phyloP scores from a whole-genome alignment of 2,797 vertebrate species.

The Mus minutoides region DNA sequence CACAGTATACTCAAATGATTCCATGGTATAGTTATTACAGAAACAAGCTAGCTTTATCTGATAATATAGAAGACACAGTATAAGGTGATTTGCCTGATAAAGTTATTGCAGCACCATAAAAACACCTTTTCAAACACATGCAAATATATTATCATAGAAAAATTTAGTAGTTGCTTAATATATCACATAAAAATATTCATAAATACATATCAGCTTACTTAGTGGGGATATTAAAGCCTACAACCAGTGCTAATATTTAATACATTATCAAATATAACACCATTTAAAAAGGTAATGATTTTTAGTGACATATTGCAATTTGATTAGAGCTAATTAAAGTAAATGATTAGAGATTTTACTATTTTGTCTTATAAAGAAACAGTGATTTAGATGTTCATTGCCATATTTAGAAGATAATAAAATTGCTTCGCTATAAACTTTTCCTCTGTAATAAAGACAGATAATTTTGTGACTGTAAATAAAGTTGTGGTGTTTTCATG shows the following conservation, averaged over 20 bases:
- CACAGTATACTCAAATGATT: conserved; percentile 47
- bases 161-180: conserved; percentile 56
- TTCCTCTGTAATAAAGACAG: conserved; percentile 19
- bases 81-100: not conserved
- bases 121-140: not conserved
- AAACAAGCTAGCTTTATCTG: conserved; percentile 49
- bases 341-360: conserved; percentile 69
- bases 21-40: conserved; percentile 56
- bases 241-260: conserved; percentile 63
- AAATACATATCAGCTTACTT: conserved; percentile 57
- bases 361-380: conserved; percentile 59
- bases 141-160: conserved; percentile 60
- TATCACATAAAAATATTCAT: conserved; percentile 54
- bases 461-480: conserved; percentile 76
- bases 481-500: conserved; percentile 70
- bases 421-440: conserved; percentile 59
- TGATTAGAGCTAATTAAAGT: conserved; percentile 77
- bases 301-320: conserved; percentile 73
- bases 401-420: conserved; percentile 67
- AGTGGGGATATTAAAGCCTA: conserved; percentile 48
- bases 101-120: conserved; percentile 51
- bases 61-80: conserved; percentile 52
- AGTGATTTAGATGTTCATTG: conserved; percentile 74
- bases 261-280: conserved; percentile 66
- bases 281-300: conserved; percentile 72